phyloP scores from a whole-genome alignment of 2,888 invertebrate genomes.

The Acholoe squamosa region DNA sequence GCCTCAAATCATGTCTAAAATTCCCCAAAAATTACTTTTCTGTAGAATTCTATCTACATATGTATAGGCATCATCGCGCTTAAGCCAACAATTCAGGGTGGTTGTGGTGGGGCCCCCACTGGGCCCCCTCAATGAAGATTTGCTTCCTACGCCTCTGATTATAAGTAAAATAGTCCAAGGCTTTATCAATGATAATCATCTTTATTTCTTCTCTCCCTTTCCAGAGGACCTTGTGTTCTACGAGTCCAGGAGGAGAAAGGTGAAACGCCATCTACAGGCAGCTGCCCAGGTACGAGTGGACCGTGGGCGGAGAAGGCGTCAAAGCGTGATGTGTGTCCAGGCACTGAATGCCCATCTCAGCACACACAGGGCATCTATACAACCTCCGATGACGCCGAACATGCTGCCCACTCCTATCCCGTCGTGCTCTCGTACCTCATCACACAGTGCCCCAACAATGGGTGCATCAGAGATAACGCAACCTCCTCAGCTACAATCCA shows the following conservation, averaged over 20 bases:
- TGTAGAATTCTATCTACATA: too few relatives aligned
- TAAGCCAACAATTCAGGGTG: too few relatives aligned
- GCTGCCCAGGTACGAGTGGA: not conserved
- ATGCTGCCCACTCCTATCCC: not conserved
- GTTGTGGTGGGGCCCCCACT: too few relatives aligned
- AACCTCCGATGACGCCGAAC: not conserved
- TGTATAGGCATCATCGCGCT: too few relatives aligned
- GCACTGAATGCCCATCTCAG: constrained; percentile 63
- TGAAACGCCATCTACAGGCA: constrained; percentile 63
- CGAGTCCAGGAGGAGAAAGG: constrained; percentile 63
- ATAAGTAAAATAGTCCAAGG: too few relatives aligned
- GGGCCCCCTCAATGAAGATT: too few relatives aligned
- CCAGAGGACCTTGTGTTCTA: constrained; percentile 67
- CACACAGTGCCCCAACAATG: not conserved
- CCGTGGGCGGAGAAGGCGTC: constrained; percentile 47
- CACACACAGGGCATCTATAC: constrained; percentile 10
- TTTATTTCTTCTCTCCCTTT: not conserved
- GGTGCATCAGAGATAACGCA: not conserved
- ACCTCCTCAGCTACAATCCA: constrained; percentile 53
- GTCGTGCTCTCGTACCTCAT: not conserved
- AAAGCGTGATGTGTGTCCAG: constrained; percentile 62
- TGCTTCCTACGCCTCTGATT: too few relatives aligned
- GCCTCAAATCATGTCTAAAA: too few relatives aligned
- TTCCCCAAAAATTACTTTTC: too few relatives aligned
- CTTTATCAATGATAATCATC: too few relatives aligned